Evolutionary conservation across 2,888 invertebrate genomes (phyloP).

Genomic region (Plagodis dolabraria): DNA sequence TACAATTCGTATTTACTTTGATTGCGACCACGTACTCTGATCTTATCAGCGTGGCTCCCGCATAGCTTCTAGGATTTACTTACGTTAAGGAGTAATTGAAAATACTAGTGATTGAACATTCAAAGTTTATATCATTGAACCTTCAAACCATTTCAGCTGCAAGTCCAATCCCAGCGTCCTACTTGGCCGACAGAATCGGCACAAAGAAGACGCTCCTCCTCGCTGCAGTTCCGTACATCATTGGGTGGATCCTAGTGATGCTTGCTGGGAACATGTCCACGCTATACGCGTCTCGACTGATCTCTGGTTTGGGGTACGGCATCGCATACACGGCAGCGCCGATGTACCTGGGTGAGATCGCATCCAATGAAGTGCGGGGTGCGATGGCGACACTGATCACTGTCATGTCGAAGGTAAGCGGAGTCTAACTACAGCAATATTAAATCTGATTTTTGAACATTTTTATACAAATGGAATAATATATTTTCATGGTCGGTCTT

Average conservation of each 20-base stretch:
- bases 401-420: constrained; percentile 80
- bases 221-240: constrained; percentile 85
- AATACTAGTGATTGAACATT: no score
- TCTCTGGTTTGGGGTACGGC: constrained; percentile 87
- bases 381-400: constrained; percentile 86
- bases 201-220: constrained; percentile 86
- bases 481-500: no score
- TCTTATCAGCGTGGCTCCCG: no score
- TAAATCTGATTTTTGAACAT: no score
- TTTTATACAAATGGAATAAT: no score
- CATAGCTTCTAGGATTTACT: no score
- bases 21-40: no score
- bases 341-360: constrained; percentile 87
- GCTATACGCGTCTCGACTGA: constrained; percentile 84
- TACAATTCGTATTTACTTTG: no score
- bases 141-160: constrained; percentile 69
- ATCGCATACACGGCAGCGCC: constrained; percentile 86
- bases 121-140: background rate
- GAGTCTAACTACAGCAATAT: background rate
- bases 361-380: constrained; percentile 84
- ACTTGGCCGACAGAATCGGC: constrained; percentile 87
- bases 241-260: constrained; percentile 87
- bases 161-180: constrained; percentile 86
- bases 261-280: constrained; percentile 82
- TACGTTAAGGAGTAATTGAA: no score